Evolutionary conservation across 2,797 vertebrate genomes (phyloP), one percentile per base, ranked within the genome.

Genomic region (Manis javanica): DNA sequence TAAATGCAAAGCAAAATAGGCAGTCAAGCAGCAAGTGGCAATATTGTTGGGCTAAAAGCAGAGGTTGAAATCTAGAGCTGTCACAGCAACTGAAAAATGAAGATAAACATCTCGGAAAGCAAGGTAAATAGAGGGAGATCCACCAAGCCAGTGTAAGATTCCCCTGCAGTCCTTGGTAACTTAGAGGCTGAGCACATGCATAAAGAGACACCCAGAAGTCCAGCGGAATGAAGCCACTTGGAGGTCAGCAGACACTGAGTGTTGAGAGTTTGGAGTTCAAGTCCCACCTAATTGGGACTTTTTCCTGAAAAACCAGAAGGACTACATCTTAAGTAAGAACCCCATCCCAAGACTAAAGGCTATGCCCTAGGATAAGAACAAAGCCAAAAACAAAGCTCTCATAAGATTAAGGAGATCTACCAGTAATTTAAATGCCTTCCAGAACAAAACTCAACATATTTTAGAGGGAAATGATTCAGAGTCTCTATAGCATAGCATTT

Each of bases 221-320:
- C 21, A 31, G 24, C 31, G 90, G 53, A 75, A 24, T 69, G 46
- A 19, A 82, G 24, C 9, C 57, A 21, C 12, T 26, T 42, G 39
- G 37, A 59, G 11, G 3, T 63, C 7, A 49, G 39, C 53, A 34
- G 55, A 29, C 63, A 15, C 39, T 11, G 6, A 19, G 21, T 24
- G 16, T 42, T 51, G 1, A 5, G 69, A 51, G 63, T 55, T 88
- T 39, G 24, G 57, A n/a, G 49, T 87, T 85, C 34, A 37, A 66
- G 86, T 85, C n/a, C 15, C 29, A 24, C 37, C 8, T 37, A n/a
- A 3, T 86, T 57, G 69, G 34, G 49, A 34, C 34, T 34, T 49
- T 0, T 55, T 57, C 59, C 37, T 57, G 94, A 93, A 87, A 84
- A 90, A 75, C 86, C 4, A 29, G 90, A 83, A 9, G 2, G 57